These are phyloP conservation scores for Helicoverpa assulta DNA, from an alignment of 2,888 invertebrate species.

Conservation along the genomic window DNA sequence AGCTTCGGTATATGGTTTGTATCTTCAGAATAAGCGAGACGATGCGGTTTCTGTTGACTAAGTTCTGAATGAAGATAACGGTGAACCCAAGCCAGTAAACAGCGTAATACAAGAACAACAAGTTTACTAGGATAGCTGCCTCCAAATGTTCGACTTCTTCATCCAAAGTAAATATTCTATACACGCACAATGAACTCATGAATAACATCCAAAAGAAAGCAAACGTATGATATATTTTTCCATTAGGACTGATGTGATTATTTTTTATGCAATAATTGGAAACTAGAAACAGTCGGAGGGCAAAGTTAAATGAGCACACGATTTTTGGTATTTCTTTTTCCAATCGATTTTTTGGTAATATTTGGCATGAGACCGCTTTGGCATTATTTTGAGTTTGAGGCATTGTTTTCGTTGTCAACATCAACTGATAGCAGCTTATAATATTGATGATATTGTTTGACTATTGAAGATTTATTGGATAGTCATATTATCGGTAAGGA, in stretches of 20 bases:
- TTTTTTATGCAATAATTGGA: slow-evolving; percentile 14
- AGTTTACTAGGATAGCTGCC: too few species aligned
- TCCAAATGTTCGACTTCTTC: not conserved
- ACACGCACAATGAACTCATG: not conserved
- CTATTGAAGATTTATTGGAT: too few species aligned
- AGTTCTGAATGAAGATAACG: slow-evolving; percentile 12
- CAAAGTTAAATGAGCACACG: not conserved
- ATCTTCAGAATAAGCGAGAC: slow-evolving; percentile 36
- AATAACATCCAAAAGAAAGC: not conserved
- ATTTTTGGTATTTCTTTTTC: slow-evolving; percentile 10
- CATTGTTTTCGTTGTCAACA: not conserved
- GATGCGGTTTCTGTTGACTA: slow-evolving; percentile 7
- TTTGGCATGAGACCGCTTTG: not conserved
- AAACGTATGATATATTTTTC: slow-evolving; percentile 10
- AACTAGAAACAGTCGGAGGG: slow-evolving; percentile 5
- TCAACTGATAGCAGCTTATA: too few species aligned
- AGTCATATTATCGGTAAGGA: too few species aligned
- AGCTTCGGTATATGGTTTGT: slow-evolving; percentile 33
- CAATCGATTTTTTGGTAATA: slow-evolving; percentile 4
- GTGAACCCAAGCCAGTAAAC: not conserved
- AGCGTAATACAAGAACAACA: not conserved
- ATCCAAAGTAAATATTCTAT: not conserved
- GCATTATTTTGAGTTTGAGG: not conserved
- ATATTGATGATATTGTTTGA: too few species aligned
- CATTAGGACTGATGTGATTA: slow-evolving; percentile 7